Base-by-base conservation (phyloP, 1,140 invertebrate genomes). In the Diachasma alloeum region DNA sequence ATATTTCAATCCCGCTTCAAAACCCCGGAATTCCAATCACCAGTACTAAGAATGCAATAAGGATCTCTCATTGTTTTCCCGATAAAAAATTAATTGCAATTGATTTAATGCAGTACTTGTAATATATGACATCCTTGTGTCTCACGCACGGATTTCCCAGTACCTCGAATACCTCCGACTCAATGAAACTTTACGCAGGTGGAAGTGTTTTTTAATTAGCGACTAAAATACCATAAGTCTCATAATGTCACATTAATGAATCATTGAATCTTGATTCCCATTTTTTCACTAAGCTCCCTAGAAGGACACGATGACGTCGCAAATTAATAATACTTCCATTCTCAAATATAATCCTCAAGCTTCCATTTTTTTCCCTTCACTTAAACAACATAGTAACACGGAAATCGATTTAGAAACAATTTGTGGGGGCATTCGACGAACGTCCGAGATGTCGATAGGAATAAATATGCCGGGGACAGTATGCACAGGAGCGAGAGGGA, bases 301-400 rank as follows among this genome's bases (percentile, higher is more conserved):
- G 48, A 63, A 63, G 59, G 59, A 26, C 59, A 26, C 22, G 24
- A 63, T 31, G 59, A 63, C 11, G 19, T 10, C 22, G 3, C 4
- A 11, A 53, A 72, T 10, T 36, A 72, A 37, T 56, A 72, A 59
- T 53, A 72, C 4, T 10, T 31, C 15, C 9, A 26, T 6, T 17
- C 13, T 53, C 9, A 53, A 53, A 1, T 53, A 19, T 53, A 1
- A 17, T 19, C n/a, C 15, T 8, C 48, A 8, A 15, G 44, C 48
- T 13, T 42, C 39, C 9, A 53, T 53, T 53, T 15, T 8, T 63
- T 26, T 63, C 9, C n/a, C 48, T 26, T 26, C 59, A 63, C 9
- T 31, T 67, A 77, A 24, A 53, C 13, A 68, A 17, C 36, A 86
- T 85, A 87, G 59, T 63, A 63, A 63, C 63, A 75, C 42, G 67